Percentiles rank a stretch among this genome's conserved stretches.
These are phyloP conservation scores for Synanceia verrucosa DNA, from an alignment of 2,797 vertebrate species.

Conservation along the genomic window DNA sequence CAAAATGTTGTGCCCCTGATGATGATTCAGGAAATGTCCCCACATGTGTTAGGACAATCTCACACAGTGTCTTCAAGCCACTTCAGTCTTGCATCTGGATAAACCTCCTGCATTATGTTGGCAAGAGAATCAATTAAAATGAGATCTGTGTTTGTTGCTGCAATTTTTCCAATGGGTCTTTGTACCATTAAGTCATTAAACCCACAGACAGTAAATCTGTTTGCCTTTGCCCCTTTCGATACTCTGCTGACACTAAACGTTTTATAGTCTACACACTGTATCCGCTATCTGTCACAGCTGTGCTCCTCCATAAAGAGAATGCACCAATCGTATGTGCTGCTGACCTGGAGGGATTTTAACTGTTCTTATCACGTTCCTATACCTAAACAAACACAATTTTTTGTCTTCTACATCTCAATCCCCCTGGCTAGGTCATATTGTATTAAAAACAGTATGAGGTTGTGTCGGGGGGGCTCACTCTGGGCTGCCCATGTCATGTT, in stretches of 20 bases:
- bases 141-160: constrained; percentile 35
- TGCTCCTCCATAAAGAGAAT: constrained; percentile 34
- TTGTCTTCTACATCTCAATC: constrained; percentile 34
- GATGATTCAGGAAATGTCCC: background rate
- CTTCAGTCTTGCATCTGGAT: constrained; percentile 16
- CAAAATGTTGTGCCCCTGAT: background rate
- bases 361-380: constrained; percentile 38
- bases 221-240: constrained; percentile 33
- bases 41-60: background rate
- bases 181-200: constrained; percentile 53
- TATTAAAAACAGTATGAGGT: constrained; percentile 63
- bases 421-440: constrained; percentile 66
- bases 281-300: constrained; percentile 48
- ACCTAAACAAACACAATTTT: constrained; percentile 27
- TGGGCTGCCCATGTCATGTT: constrained; percentile 59
- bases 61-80: constrained; percentile 2
- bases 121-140: constrained; percentile 61
- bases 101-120: constrained; percentile 26
- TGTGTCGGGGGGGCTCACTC: constrained; percentile 45
- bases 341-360: constrained; percentile 32
- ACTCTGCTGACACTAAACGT: constrained; percentile 43
- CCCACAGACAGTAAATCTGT: constrained; percentile 41
- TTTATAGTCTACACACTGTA: constrained; percentile 32
- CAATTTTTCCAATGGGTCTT: constrained; percentile 39
- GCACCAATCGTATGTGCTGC: constrained; percentile 19